Percentiles rank a stretch among this genome's conserved stretches.
Conservation (phyloP, 2,113 vertebrate species). For the Cephalopterus ornatus region DNA sequence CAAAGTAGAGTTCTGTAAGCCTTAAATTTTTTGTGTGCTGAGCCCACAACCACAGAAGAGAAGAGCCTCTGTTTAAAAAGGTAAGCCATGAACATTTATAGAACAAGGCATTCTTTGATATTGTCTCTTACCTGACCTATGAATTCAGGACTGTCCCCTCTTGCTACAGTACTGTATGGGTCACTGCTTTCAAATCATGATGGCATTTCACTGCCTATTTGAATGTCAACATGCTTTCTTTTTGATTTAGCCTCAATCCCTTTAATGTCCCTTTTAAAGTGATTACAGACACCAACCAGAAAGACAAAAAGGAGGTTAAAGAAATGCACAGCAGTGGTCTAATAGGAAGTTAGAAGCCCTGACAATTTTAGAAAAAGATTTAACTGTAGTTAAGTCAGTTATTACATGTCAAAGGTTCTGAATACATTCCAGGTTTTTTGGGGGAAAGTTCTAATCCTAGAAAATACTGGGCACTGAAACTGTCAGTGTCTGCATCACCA, state of each 20-base stretch:
- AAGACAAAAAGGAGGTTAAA: conserved; percentile 62
- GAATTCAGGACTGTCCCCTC: conserved; percentile 49
- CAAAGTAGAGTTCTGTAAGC: not conserved
- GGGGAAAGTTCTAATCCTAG: not conserved
- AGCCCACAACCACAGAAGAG: conserved; percentile 57
- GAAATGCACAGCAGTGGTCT: conserved; percentile 16
- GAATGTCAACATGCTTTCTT: conserved; percentile 50
- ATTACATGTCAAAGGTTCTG: not conserved
- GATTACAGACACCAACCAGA: conserved; percentile 48
- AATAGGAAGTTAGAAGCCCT: not conserved
- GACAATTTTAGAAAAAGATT: not conserved
- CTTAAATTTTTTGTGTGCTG: not conserved
- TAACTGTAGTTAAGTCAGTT: not conserved
- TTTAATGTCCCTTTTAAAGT: conserved; percentile 51
- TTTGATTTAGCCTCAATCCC: conserved; percentile 58
- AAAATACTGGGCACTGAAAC: not conserved
- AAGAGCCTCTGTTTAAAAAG: conserved; percentile 42
- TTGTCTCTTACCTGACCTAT: conserved; percentile 46
- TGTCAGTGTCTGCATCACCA: conserved; percentile 2
- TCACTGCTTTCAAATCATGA: conserved; percentile 54
- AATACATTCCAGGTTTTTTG: not conserved
- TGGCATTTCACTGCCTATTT: conserved; percentile 58
- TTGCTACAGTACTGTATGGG: conserved; percentile 42
- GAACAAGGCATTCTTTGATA: conserved; percentile 50
- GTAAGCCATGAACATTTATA: conserved; percentile 29